Evolutionary conservation across 1,140 invertebrate species (phyloP), one percentile per base, ranked within the genome.

Genomic region (Dendrolimus punctatus): DNA sequence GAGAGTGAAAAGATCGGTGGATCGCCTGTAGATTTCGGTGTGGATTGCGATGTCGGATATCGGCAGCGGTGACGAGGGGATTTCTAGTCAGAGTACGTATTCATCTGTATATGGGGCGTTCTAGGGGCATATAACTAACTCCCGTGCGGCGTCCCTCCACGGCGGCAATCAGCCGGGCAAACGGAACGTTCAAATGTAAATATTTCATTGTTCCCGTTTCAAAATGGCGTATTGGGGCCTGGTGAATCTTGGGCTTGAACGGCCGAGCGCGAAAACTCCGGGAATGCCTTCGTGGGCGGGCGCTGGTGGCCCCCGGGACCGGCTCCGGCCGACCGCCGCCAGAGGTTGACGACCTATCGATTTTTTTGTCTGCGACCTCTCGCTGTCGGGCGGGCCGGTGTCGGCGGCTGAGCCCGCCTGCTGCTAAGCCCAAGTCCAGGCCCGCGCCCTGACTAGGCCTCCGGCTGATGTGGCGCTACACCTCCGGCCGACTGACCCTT

Each of bases 11-110:
- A 81, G 79, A 84, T 81, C 73, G 74, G 76, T 68, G 82, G 70
- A 77, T 84, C 69, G 80, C 76, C 73, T 81, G 77, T 84, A 84
- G 74, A 84, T 77, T 77, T 87, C 79, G 85, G 88, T 87, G 83
- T 84, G 87, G 87, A 83, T 88, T 89, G 90, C 88, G 87, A 91
- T 92, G 91, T 92, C 91, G 85, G 91, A 92, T 90, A 89, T 91
- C 88, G 90, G 90, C 82, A 92, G 91, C 86, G 90, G 90, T 76
- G 91, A 92, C 90, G 91, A 92, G 79, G 91, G 90, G 76, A 90
- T 90, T 87, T 91, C 90, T 89, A 91, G 90, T 89, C 90, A 91
- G 90, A 91, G 91, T 92, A 90, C 88, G 90, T 90, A 87, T 86
- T 78, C 75, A 76, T 80, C 80, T 74, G 73, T 68, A 76, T 64